Evolutionary conservation across 2,113 vertebrate genomes (phyloP).

Genomic region (Nothocercus nigrocapillus): DNA sequence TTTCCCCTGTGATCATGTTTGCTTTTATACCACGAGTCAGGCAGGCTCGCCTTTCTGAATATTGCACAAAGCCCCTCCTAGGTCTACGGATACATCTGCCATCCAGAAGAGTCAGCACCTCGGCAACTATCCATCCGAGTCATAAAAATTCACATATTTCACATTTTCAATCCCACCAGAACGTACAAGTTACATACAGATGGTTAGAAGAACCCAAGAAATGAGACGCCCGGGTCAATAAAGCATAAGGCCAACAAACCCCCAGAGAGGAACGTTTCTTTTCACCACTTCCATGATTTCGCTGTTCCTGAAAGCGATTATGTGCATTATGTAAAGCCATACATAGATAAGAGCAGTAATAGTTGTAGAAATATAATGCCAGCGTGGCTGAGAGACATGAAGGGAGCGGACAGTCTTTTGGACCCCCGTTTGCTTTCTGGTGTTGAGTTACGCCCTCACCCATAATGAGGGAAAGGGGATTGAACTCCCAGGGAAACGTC

Average conservation of each 20-base stretch:
- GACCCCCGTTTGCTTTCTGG: neutral
- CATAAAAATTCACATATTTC: slow-evolving; percentile 52
- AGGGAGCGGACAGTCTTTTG: neutral
- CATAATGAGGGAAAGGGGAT: neutral
- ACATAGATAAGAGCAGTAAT: neutral
- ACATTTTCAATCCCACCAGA: slow-evolving; percentile 27
- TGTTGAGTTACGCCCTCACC: neutral
- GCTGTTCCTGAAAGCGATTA: neutral
- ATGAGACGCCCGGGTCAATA: slow-evolving; percentile 40
- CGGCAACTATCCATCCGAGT: neutral
- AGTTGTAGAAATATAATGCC: neutral
- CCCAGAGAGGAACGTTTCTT: neutral
- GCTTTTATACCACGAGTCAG: neutral
- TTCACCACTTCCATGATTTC: neutral
- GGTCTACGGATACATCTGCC: slow-evolving; percentile 46
- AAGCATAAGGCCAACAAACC: slow-evolving; percentile 20
- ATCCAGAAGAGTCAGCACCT: slow-evolving; percentile 45
- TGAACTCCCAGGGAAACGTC: neutral
- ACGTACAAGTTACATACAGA: slow-evolving; percentile 14
- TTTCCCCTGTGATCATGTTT: neutral
- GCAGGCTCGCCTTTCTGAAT: neutral
- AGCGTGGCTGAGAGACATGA: neutral
- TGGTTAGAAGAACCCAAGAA: slow-evolving; percentile 29
- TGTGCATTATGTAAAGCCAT: neutral
- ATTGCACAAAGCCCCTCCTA: neutral